Conservation (phyloP, 2,888 invertebrate genomes). For the Scaptomyza polygonia region DNA sequence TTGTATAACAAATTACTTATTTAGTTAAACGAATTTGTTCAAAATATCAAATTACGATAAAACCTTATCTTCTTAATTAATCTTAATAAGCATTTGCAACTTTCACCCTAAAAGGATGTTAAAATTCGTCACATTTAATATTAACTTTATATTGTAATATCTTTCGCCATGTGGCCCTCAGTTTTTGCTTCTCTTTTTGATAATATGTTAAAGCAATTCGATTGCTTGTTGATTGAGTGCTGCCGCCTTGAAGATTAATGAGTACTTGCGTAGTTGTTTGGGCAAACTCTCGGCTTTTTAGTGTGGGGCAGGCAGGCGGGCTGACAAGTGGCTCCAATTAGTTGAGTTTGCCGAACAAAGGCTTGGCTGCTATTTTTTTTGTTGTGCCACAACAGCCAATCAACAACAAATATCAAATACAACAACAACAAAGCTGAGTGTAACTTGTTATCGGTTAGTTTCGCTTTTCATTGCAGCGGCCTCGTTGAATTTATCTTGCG, state of each 20-base stretch:
- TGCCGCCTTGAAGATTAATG: constrained; percentile 54
- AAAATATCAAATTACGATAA: too few species aligned
- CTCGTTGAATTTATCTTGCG: constrained; percentile 49
- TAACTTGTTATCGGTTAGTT: constrained; percentile 59
- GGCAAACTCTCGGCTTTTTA: constrained; percentile 18
- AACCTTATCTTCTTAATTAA: neutral
- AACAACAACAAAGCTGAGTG: constrained; percentile 22
- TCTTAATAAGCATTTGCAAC: neutral
- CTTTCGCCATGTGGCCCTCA: neutral
- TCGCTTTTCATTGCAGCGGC: constrained; percentile 61
- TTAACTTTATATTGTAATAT: constrained; percentile 1
- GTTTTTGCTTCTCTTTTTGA: constrained; percentile 9
- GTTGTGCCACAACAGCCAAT: constrained; percentile 27
- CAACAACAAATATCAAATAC: constrained; percentile 25
- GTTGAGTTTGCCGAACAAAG: constrained; percentile 39
- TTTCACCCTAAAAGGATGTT: neutral
- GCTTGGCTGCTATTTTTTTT: constrained; percentile 17
- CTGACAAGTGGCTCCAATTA: constrained; percentile 50
- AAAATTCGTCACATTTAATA: neutral
- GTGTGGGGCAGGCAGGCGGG: constrained; percentile 21
- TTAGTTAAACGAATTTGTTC: too few species aligned
- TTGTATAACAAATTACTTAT: too few species aligned
- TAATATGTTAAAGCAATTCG: constrained; percentile 32
- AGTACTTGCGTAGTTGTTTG: constrained; percentile 9
- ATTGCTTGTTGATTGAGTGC: constrained; percentile 52